phyloP scores from a whole-genome alignment of 2,113 vertebrate species.

The Pimephales promelas region DNA sequence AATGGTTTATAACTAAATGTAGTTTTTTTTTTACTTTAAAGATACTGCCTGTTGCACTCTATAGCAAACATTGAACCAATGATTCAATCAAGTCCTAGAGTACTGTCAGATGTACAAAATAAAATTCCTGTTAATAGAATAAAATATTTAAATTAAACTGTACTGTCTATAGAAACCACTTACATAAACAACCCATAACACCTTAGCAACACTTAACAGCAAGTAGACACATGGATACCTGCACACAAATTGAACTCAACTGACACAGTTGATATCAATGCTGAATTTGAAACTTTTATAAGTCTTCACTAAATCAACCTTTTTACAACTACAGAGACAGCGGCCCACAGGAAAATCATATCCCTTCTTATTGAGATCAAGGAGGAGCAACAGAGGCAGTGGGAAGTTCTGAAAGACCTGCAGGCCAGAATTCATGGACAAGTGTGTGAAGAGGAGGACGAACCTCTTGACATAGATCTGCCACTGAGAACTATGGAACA shows the following conservation, averaged over 20 bases:
- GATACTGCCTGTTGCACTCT: too few relatives aligned
- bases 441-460: slow-evolving; percentile 56
- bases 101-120: too few relatives aligned
- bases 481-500: slow-evolving; percentile 66
- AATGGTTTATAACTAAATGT: too few relatives aligned
- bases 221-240: too few relatives aligned
- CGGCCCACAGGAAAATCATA: slow-evolving; percentile 63
- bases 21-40: too few relatives aligned
- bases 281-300: not conserved
- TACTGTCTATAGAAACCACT: too few relatives aligned
- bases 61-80: too few relatives aligned
- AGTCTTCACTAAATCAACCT: not conserved
- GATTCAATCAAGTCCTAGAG: too few relatives aligned
- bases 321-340: slow-evolving; percentile 52
- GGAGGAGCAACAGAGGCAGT: slow-evolving; percentile 68
- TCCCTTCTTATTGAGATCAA: slow-evolving; percentile 65
- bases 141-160: too few relatives aligned
- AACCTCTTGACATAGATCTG: slow-evolving; percentile 64
- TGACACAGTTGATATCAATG: not conserved
- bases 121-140: too few relatives aligned
- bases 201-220: too few relatives aligned
- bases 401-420: slow-evolving; percentile 66
- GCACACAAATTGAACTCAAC: not conserved
- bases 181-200: too few relatives aligned
- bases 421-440: slow-evolving; percentile 64